phyloP scores from a whole-genome alignment of 2,797 vertebrate genomes.

The Microtus agrestis region DNA sequence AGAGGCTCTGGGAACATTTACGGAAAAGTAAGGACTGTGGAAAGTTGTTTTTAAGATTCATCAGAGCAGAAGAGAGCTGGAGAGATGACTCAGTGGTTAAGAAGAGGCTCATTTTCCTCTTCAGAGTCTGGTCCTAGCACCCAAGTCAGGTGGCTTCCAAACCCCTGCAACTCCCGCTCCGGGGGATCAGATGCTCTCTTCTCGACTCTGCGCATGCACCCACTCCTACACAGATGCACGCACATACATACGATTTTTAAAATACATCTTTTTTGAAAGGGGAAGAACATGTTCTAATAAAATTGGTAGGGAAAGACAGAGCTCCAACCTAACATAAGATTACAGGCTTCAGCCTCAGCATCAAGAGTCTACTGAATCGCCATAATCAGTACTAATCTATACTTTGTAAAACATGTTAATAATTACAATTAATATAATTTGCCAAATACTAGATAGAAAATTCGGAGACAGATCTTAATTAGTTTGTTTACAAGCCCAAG shows the following conservation, averaged over 20 bases:
- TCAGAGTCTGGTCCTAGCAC: too few species aligned
- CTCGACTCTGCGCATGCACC: neutral
- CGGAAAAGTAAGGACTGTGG: neutral
- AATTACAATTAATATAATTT: constrained; percentile 5
- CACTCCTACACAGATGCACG: neutral
- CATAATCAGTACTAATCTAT: neutral
- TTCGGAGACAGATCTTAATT: neutral
- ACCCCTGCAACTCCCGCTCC: neutral
- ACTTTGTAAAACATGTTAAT: constrained; percentile 24
- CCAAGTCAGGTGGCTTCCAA: neutral
- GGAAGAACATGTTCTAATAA: neutral
- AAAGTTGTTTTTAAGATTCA: neutral
- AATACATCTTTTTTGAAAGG: neutral
- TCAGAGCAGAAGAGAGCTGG: neutral
- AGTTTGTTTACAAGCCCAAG: neutral
- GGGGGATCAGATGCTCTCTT: neutral
- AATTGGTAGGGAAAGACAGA: neutral
- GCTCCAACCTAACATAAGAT: neutral
- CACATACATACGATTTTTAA: neutral
- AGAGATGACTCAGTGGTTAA: neutral
- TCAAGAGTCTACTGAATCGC: neutral
- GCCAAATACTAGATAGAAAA: constrained; percentile 42
- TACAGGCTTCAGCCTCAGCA: neutral
- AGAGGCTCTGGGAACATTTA: neutral
- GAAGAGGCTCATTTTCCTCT: neutral